Percentiles rank a stretch among this genome's conserved stretches.
Conservation (phyloP, 2,797 vertebrate species). For the Pitangus sulphuratus region DNA sequence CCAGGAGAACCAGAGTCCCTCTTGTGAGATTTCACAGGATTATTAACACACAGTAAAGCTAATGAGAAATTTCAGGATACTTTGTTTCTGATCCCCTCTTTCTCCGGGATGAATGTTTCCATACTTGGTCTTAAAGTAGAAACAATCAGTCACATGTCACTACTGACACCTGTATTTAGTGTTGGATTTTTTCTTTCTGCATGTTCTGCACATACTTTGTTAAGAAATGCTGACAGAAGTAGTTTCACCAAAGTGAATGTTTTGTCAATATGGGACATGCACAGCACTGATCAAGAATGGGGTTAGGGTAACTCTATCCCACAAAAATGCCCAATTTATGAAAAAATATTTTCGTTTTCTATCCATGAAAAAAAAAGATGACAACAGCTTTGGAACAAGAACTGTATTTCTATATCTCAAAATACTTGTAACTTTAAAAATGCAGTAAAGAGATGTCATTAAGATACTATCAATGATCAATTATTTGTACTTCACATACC, state of each 20-base stretch:
- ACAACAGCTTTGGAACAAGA: background rate
- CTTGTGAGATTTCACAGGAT: background rate
- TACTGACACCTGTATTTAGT: background rate
- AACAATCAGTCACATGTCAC: background rate
- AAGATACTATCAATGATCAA: background rate
- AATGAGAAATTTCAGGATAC: background rate
- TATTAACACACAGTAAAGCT: background rate
- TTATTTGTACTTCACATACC: constrained; percentile 74
- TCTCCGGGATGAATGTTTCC: background rate
- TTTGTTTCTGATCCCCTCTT: background rate
- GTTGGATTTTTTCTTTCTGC: background rate
- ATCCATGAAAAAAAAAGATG: background rate
- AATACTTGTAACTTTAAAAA: background rate
- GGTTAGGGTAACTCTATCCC: background rate
- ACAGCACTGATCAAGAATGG: background rate
- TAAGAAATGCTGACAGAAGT: background rate
- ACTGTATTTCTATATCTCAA: background rate
- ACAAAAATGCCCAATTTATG: background rate
- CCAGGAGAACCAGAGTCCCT: background rate
- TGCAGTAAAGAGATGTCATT: background rate
- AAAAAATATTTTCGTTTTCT: background rate
- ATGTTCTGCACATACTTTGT: background rate
- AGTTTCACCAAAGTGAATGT: background rate
- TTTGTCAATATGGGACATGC: background rate
- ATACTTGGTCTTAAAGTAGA: background rate